Percentiles rank a stretch among this genome's conserved stretches.
phyloP scores from a whole-genome alignment of 1,140 invertebrate genomes.

The Tyrophagus putrescentiae region DNA sequence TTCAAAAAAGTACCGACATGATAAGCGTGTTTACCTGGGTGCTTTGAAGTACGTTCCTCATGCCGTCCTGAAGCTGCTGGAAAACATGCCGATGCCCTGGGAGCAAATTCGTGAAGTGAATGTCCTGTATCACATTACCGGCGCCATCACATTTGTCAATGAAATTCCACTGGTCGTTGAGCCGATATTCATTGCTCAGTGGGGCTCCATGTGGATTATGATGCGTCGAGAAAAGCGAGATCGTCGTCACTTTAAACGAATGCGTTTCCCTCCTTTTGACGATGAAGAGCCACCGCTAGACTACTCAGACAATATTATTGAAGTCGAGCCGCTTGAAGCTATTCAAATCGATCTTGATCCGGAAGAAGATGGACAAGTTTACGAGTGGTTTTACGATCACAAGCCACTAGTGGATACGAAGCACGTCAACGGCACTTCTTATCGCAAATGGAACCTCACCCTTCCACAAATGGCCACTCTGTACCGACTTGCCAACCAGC shows the following conservation, averaged over 20 bases:
- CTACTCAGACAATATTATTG: constrained; percentile 96
- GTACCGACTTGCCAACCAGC: constrained; percentile 89
- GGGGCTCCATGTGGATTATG: constrained; percentile 99
- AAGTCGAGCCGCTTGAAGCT: constrained; percentile 95
- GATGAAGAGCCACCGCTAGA: constrained; percentile 99
- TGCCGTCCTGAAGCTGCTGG: constrained; percentile 92
- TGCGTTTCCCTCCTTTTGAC: constrained; percentile 99
- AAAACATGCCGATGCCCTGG: constrained; percentile 99
- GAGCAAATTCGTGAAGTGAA: constrained; percentile 97
- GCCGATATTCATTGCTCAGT: constrained; percentile 96
- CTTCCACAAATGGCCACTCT: constrained; percentile 93
- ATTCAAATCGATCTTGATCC: constrained; percentile 96
- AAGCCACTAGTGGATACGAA: constrained; percentile 82
- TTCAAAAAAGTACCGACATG: constrained; percentile 92
- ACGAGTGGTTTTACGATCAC: constrained; percentile 96
- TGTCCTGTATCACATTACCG: constrained; percentile 93
- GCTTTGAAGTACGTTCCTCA: constrained; percentile 99
- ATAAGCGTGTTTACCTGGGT: constrained; percentile 95
- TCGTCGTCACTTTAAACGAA: constrained; percentile 94
- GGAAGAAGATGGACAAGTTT: constrained; percentile 50
- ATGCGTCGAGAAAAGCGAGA: constrained; percentile 98
- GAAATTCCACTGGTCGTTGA: constrained; percentile 99
- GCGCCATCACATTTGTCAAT: constrained; percentile 99
- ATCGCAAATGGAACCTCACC: constrained; percentile 83
- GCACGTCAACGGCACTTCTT: constrained; percentile 92